phyloP scores from a whole-genome alignment of 2,888 invertebrate species.

The Sesia bembeciformis region DNA sequence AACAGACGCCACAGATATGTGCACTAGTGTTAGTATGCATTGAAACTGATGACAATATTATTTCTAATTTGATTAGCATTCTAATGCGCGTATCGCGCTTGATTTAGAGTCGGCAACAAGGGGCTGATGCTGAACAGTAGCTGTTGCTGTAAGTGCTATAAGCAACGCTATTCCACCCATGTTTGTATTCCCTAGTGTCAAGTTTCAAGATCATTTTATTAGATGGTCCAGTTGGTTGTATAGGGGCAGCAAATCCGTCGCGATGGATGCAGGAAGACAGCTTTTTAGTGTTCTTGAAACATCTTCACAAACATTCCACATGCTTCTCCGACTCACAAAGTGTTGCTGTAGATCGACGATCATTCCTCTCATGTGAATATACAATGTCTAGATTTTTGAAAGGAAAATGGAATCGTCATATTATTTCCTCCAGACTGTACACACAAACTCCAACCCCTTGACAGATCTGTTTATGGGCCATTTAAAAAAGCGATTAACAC shows the following conservation, averaged over 20 bases:
- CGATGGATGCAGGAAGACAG: slow-evolving; percentile 16
- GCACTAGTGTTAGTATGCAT: too few species aligned
- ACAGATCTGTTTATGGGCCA: slow-evolving; percentile 18
- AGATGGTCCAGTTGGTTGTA: slow-evolving; percentile 16
- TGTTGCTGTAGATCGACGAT: slow-evolving; percentile 20
- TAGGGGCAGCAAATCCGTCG: slow-evolving; percentile 11
- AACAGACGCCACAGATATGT: too few species aligned
- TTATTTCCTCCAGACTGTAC: slow-evolving; percentile 23
- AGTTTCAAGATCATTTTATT: slow-evolving; percentile 17
- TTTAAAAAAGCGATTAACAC: slow-evolving; percentile 20
- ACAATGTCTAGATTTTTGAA: slow-evolving; percentile 15
- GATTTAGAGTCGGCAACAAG: too few species aligned
- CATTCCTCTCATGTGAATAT: slow-evolving; percentile 22
- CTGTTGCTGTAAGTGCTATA: slow-evolving; percentile 13
- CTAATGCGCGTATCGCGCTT: too few species aligned
- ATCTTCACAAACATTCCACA: slow-evolving; percentile 15
- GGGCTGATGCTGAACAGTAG: too few species aligned
- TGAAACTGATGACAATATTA: too few species aligned
- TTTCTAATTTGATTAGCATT: too few species aligned
- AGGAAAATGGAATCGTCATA: slow-evolving; percentile 15
- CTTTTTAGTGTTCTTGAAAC: slow-evolving; percentile 18
- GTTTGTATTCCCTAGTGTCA: slow-evolving; percentile 19
- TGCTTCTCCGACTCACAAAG: slow-evolving; percentile 7
- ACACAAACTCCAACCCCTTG: slow-evolving; percentile 21
- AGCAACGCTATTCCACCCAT: slow-evolving; percentile 23